Percentiles rank a stretch among this genome's conserved stretches.
Evolutionary conservation across 2,888 invertebrate species (phyloP).

Genomic region (Diaperis boleti): DNA sequence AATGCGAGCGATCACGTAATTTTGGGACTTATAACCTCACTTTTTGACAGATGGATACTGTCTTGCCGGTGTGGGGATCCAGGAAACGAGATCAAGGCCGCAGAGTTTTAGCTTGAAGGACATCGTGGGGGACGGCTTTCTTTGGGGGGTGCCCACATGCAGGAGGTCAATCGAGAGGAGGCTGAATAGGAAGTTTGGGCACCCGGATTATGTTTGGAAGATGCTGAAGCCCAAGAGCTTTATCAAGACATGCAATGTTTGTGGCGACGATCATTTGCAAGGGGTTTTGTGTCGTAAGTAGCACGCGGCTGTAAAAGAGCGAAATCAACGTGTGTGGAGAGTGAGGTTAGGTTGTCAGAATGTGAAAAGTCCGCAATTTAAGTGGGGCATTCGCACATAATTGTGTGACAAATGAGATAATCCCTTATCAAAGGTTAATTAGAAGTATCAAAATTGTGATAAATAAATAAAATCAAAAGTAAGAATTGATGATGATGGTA

Average conservation of each 20-base stretch:
- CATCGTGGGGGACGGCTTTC: conserved; percentile 78
- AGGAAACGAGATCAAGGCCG: conserved; percentile 45
- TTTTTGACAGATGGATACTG: conserved; percentile 58
- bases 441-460: conserved; percentile 4
- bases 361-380: too few species aligned
- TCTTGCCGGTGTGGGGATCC: conserved; percentile 52
- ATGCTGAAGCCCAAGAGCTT: conserved; percentile 78
- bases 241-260: conserved; percentile 81
- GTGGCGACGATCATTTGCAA: conserved; percentile 87
- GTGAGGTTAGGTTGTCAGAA: too few species aligned
- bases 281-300: conserved; percentile 85
- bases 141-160: conserved; percentile 86
- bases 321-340: too few species aligned
- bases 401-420: too few species aligned
- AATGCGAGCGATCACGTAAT: conserved; percentile 31
- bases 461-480: too few species aligned
- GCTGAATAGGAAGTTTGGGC: conserved; percentile 79
- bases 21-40: conserved; percentile 50
- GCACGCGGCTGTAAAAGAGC: too few species aligned
- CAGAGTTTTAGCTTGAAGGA: too few species aligned
- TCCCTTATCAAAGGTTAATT: background rate
- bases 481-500: background rate
- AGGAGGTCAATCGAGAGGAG: conserved; percentile 83
- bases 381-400: too few species aligned
- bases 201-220: conserved; percentile 77